A percentile compares a stretch with the other conserved stretches of the same genome.
Evolutionary conservation across 2,797 vertebrate genomes (phyloP).

Genomic region (Sebastes hubbsi): DNA sequence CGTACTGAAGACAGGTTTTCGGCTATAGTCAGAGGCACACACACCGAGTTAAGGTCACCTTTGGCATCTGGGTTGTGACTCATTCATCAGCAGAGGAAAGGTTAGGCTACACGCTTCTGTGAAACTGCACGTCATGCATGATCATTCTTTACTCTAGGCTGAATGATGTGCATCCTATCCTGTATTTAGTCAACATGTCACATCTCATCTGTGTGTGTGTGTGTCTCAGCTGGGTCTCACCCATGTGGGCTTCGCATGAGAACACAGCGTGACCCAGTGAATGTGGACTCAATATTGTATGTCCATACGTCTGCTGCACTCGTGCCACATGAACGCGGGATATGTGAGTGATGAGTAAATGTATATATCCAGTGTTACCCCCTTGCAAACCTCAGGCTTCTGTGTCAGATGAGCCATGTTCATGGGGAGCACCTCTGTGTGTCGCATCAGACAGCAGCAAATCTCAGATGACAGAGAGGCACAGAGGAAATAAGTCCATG

Average conservation of each 20-base stretch:
- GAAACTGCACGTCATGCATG: slow-evolving; percentile 62
- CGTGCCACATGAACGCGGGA: background rate
- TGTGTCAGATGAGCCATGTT: slow-evolving; percentile 31
- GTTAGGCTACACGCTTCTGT: slow-evolving; percentile 59
- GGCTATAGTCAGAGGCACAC: background rate
- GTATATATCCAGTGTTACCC: background rate
- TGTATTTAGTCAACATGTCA: slow-evolving; percentile 74
- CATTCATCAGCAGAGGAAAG: slow-evolving; percentile 63
- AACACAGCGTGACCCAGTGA: slow-evolving; percentile 28
- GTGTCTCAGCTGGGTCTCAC: slow-evolving; percentile 49
- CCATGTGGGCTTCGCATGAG: slow-evolving; percentile 33
- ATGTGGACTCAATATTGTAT: slow-evolving; percentile 26
- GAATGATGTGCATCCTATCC: slow-evolving; percentile 53
- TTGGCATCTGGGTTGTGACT: slow-evolving; percentile 57
- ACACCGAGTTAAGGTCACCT: slow-evolving; percentile 37
- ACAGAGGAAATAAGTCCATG: slow-evolving; percentile 54
- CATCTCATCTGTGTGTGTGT: slow-evolving; percentile 50
- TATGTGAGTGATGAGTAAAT: background rate
- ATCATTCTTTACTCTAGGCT: slow-evolving; percentile 64
- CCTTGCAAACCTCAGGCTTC: slow-evolving; percentile 17
- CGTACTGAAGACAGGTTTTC: background rate
- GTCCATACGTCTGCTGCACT: slow-evolving; percentile 6
- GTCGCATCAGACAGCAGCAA: slow-evolving; percentile 52
- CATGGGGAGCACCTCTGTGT: slow-evolving; percentile 43
- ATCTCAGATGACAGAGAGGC: slow-evolving; percentile 60